These are phyloP conservation scores for Sinocyclocheilus rhinocerous DNA, from an alignment of 2,113 vertebrate genomes.

Conservation along the genomic window DNA sequence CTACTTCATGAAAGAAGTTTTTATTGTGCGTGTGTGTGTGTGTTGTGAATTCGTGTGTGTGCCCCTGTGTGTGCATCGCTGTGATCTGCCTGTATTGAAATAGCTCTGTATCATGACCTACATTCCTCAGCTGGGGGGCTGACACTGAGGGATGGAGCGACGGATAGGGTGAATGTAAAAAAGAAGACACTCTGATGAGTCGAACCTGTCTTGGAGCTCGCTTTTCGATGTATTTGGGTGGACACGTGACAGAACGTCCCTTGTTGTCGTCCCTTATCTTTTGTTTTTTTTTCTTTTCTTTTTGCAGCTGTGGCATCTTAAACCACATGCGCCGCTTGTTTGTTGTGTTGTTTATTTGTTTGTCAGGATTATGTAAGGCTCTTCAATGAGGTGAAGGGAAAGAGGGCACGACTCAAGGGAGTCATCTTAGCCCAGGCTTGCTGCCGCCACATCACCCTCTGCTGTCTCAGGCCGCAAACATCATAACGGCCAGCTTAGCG, in stretches of 20 bases:
- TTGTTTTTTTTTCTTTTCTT: background rate
- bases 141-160: constrained; percentile 32
- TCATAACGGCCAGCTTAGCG: constrained; percentile 2
- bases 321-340: background rate
- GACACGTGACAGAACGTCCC: background rate
- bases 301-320: background rate
- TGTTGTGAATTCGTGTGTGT: constrained; percentile 13
- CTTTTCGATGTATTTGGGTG: background rate
- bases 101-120: constrained; percentile 57
- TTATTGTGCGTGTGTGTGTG: constrained; percentile 20
- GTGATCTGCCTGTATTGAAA: constrained; percentile 56
- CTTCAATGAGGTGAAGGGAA: constrained; percentile 12
- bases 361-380: constrained; percentile 25
- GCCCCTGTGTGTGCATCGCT: constrained; percentile 43
- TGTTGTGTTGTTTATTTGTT: constrained; percentile 32
- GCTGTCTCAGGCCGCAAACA: constrained; percentile 8
- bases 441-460: constrained; percentile 23
- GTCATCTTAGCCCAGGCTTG: background rate
- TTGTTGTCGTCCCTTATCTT: background rate
- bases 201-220: constrained; percentile 17
- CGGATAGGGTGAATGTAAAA: constrained; percentile 27
- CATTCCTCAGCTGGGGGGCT: constrained; percentile 51
- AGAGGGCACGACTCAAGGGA: constrained; percentile 14
- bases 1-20: constrained; percentile 35
- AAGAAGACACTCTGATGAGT: constrained; percentile 37